Evolutionary conservation across 2,113 vertebrate genomes (phyloP), one percentile per base, ranked within the genome.

Genomic region (Mesembrinibis cayennensis): DNA sequence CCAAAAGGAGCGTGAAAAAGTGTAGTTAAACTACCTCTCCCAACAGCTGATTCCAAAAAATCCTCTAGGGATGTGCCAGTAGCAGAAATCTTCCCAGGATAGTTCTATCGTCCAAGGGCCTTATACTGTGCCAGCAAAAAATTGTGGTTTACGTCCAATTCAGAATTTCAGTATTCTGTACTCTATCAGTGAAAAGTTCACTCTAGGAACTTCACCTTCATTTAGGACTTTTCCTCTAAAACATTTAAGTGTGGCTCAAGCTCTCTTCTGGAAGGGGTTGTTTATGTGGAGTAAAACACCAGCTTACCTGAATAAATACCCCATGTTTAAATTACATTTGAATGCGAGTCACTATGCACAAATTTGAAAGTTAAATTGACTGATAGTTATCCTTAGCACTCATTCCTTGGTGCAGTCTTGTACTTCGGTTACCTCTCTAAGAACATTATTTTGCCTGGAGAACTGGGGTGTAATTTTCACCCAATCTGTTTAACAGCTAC

Each of bases 391-490:
- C 27, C 30, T 87, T n/a, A n/a, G 16, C 23, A 50, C 40, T 90
- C 55, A 85, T 56, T 79, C 63, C 44, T 69, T 4, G 1, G 16
- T 18, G 6, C 21, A 50, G 8, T 40, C 36, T 62, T 59, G 30
- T 62, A 21, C 34, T 79, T 42, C 42, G 72, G 52, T 50, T 83
- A 38, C 59, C 8, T 70, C 26, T 70, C 52, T 14, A n/a, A 86
- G 30, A 90, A 76, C 6, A 6, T 15, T 50, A 44, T 59, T 87
- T 49, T 91, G 36, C 25, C 38, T 42, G 49, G 70, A 90, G 42
- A 95, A 62, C 22, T n/a, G 55, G 50, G 42, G 22, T 59, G 53
- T 56, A 70, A 71, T 89, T 86, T 77, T 91, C 69, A 73, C 67
- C 26, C 25, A 9, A 52, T 73, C 59, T 76, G 26, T 91, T 89